Percentiles rank a stretch among this genome's conserved stretches.
These are phyloP conservation scores for Uloborus plumipes DNA, from an alignment of 2,888 invertebrate species.

Conservation along the genomic window DNA sequence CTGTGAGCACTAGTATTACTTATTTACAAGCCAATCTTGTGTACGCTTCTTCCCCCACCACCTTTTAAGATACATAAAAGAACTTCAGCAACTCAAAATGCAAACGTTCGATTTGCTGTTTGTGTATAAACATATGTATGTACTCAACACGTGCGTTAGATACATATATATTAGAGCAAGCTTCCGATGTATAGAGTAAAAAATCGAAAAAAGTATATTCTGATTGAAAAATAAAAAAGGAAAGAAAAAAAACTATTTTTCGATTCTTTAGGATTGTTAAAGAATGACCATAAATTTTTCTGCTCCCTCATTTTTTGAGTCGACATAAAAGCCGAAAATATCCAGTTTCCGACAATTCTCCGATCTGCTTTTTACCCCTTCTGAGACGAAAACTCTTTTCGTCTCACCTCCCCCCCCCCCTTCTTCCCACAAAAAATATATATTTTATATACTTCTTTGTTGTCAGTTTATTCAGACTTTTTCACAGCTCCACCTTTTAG, in stretches of 20 bases:
- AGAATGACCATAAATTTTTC: conserved; percentile 62
- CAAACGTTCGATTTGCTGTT: conserved; percentile 35
- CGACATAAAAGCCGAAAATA: conserved; percentile 58
- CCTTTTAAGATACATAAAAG: conserved; percentile 2
- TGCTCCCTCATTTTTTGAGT: conserved; percentile 45
- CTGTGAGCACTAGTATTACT: conserved; percentile 51
- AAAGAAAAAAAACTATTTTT: conserved; percentile 21
- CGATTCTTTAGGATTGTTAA: conserved; percentile 46
- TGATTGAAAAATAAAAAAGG: conserved; percentile 40
- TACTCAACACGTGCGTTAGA: too few species aligned
- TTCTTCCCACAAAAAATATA: conserved; percentile 42
- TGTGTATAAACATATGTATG: background rate
- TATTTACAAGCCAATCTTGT: conserved; percentile 36
- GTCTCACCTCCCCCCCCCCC: conserved; percentile 21
- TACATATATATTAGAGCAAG: too few species aligned
- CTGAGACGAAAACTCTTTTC: conserved; percentile 19
- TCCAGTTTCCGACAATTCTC: conserved; percentile 46
- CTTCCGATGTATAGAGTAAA: background rate
- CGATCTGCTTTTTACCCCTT: conserved; percentile 18
- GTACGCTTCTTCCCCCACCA: background rate
- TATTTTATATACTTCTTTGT: conserved; percentile 40
- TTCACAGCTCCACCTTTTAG: conserved; percentile 43
- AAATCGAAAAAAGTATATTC: conserved; percentile 19
- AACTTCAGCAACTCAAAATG: conserved; percentile 28
- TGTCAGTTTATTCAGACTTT: conserved; percentile 49